Evolutionary conservation across 2,888 invertebrate genomes (phyloP).

Genomic region (Ariolimax columbianus): DNA sequence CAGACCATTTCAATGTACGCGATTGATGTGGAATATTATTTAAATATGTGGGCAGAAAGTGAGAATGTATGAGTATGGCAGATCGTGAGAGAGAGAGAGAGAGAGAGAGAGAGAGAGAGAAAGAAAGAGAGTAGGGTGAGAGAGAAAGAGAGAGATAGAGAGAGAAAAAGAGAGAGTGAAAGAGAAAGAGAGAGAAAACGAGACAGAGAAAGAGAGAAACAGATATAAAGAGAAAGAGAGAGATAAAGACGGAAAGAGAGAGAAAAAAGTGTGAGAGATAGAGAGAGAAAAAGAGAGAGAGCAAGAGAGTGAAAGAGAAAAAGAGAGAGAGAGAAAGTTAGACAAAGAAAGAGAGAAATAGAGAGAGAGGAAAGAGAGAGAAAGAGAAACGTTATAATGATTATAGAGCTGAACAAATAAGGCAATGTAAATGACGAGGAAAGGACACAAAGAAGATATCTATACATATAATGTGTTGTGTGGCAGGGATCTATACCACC

Average conservation of each 20-base stretch:
- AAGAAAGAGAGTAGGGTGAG: conserved; percentile 7
- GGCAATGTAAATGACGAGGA: not conserved
- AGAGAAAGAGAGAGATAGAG: conserved; percentile 25
- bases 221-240: not conserved
- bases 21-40: too few species aligned
- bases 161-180: conserved; percentile 4
- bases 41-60: not conserved
- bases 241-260: conserved; percentile 10
- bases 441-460: too few species aligned
- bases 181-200: not conserved
- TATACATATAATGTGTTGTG: too few species aligned
- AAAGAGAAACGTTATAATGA: not conserved
- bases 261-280: not conserved
- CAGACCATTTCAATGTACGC: too few species aligned
- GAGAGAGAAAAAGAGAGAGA: not conserved
- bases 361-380: not conserved
- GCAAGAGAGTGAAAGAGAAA: not conserved
- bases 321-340: conserved; percentile 14
- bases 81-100: conserved; percentile 38
- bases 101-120: conserved; percentile 35
- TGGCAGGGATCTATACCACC: too few species aligned
- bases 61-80: not conserved
- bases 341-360: not conserved
- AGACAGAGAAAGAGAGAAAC: not conserved
- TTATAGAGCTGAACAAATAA: not conserved